A percentile compares a stretch with the other conserved stretches of the same genome.
phyloP scores from a whole-genome alignment of 2,113 vertebrate species.

The Strix uralensis region DNA sequence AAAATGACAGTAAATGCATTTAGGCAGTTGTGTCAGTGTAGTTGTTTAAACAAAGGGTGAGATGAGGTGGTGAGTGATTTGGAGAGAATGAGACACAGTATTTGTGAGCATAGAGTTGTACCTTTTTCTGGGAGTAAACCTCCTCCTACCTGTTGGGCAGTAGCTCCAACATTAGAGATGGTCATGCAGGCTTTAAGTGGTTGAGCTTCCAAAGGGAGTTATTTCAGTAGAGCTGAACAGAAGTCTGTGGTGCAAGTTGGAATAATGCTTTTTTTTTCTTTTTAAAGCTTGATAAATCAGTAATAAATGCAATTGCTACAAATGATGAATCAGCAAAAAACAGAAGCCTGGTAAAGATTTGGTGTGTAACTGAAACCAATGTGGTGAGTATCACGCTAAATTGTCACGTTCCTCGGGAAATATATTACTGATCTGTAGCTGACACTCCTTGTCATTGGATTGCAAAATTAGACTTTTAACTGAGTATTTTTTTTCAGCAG shows the following conservation, averaged over 20 bases:
- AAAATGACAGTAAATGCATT: neutral
- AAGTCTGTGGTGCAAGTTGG: neutral
- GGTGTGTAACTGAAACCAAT: slow-evolving; percentile 80
- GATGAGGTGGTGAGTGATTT: neutral
- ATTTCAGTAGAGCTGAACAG: neutral
- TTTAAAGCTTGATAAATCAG: slow-evolving; percentile 87
- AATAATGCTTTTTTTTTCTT: neutral
- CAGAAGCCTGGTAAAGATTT: slow-evolving; percentile 89
- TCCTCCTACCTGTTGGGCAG: neutral
- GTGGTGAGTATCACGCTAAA: slow-evolving; percentile 73
- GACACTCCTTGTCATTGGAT: neutral
- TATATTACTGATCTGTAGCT: neutral
- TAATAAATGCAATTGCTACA: slow-evolving; percentile 87
- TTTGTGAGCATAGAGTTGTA: rapidly evolving
- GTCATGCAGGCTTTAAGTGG: neutral
- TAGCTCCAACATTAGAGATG: neutral
- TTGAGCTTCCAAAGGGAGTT: neutral
- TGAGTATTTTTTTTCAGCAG: neutral
- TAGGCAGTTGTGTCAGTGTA: neutral
- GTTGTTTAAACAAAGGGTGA: neutral
- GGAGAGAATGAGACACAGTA: neutral
- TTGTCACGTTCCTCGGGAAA: neutral
- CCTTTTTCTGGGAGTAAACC: neutral
- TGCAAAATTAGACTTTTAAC: neutral
- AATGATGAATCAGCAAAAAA: slow-evolving; percentile 80